Base-by-base conservation (phyloP, 2,888 invertebrate species). In the Cheilosia urbana region DNA sequence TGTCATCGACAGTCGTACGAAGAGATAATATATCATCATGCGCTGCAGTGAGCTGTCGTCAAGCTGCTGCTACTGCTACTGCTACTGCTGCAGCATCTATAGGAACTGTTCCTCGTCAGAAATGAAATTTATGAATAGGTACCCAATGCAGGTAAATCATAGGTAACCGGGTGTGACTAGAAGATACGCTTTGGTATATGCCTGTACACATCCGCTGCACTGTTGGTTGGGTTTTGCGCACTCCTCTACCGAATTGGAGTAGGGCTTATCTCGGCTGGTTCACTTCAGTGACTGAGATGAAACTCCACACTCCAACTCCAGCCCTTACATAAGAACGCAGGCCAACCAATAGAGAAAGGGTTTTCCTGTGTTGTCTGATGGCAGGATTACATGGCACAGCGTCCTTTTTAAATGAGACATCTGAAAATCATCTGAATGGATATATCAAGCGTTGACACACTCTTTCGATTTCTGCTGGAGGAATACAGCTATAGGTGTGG, bases 151-250 rank as follows among this genome's bases (percentile, higher is more conserved):
- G 80, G 76, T 77, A 79, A 85, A 76, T 80, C 76, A 80, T 42
- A 77, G 85, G 76, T 72, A 81, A 77, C 76, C 85, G 81, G 84
- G 84, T 80, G 84, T 85, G 66, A 85, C 84, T 80, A 45, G 80
- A 77, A 85, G 85, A 76, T 85, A 85, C 73, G 72, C 71, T 47
- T 49, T 21, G 21, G 34, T 9, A 17, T 49, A 58, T 37, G 57
- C 49, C 45, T 53, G 30, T 65, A 57, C 58, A 75, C 40, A 69
- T 84, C 79, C 79, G 79, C 21, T 62, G 27, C 57, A 40, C 47
- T 17, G 21, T 63, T 34, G 37, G 3, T 57, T 57, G 4, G 4
- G 37, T 75, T 78, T 63, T 76, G 55, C 37, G 47, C 57, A 71
- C 55, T 76, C 42, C 75, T 42, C 65, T 69, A 24, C 47, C 65